phyloP scores from a whole-genome alignment of 2,888 invertebrate species.

The Lasioglossum marginatum region DNA sequence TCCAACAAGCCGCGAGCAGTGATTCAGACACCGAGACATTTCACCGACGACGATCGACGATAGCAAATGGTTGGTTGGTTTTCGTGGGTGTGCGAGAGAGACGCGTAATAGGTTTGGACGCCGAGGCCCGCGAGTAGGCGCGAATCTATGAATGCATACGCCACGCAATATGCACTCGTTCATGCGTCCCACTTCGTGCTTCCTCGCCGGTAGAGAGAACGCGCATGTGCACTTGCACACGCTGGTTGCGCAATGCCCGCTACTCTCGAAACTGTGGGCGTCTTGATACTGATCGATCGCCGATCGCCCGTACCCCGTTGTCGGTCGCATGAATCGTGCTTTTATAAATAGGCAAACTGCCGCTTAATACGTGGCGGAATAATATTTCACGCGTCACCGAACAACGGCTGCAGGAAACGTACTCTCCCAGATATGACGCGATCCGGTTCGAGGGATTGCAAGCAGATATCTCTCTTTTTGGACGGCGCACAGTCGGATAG shows the following conservation, averaged over 20 bases:
- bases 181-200: conserved; percentile 60
- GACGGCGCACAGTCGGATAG: too few species aligned
- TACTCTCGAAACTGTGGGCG: conserved; percentile 54
- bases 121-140: conserved; percentile 50
- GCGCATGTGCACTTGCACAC: conserved; percentile 59
- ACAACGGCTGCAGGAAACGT: conserved; percentile 25
- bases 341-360: conserved; percentile 75
- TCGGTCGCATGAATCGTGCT: conserved; percentile 49
- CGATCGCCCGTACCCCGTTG: conserved; percentile 40
- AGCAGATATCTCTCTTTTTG: not conserved
- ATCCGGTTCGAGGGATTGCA: not conserved
- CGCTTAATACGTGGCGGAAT: conserved; percentile 64
- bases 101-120: conserved; percentile 32
- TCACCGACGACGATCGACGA: conserved; percentile 12
- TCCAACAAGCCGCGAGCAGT: conserved; percentile 5
- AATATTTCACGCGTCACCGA: conserved; percentile 61
- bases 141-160: conserved; percentile 57
- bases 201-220: conserved; percentile 45
- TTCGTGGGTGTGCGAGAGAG: conserved; percentile 59
- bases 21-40: conserved; percentile 38
- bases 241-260: conserved; percentile 53
- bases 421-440: not conserved
- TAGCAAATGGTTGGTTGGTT: conserved; percentile 1
- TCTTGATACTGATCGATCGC: conserved; percentile 55
- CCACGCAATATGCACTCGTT: conserved; percentile 56